Evolutionary conservation across 2,888 invertebrate genomes (phyloP), one percentile per base, ranked within the genome.

Genomic region (Ischnus inquisitorius): DNA sequence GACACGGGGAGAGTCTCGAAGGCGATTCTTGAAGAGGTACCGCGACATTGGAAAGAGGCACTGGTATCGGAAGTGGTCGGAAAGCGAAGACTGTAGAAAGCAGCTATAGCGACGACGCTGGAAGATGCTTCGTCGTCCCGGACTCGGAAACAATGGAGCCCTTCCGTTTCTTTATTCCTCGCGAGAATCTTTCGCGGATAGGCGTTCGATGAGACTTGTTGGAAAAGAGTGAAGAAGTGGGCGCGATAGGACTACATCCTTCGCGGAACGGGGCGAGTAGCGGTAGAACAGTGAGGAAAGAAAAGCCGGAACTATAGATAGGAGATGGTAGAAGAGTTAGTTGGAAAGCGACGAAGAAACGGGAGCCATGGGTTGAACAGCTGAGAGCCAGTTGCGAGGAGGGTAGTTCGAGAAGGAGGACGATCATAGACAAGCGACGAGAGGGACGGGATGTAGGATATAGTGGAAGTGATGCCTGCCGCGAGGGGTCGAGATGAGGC

Each of bases 61-160:
- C 28, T 12, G 19, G 77, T 28, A 25, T 12, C 1, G 19, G n/a
- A 41, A 72, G 79, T 19, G 19, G 43, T 10, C 22, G 12, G 22
- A 39, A 62, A 69, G 41, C 34, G n/a, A 14, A 28, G 71, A 43
- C 28, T 25, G 57, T 54, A 68, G n/a, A 19, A 46, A 22, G 22
- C n/a, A n/a, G 62, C 6, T 34, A 62, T 39, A 39, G 41, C 41
- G 54, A 62, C 16, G 41, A 68, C 51, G 51, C 16, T 54, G 16
- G 51, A 51, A 46, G 57, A 46, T 64, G 81, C 78, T 41, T 69
- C 81, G 81, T 81, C 68, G 78, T 78, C 80, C 68, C 78, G 81
- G 74, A 65, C 43, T 76, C 57, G 86, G 86, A 86, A 79, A 88
- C 89, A 89, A 88, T 86, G 78, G 80, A 79, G 79, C 51, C 82